Conservation (phyloP, 2,888 invertebrate genomes). For the Melanophora roralis region DNA sequence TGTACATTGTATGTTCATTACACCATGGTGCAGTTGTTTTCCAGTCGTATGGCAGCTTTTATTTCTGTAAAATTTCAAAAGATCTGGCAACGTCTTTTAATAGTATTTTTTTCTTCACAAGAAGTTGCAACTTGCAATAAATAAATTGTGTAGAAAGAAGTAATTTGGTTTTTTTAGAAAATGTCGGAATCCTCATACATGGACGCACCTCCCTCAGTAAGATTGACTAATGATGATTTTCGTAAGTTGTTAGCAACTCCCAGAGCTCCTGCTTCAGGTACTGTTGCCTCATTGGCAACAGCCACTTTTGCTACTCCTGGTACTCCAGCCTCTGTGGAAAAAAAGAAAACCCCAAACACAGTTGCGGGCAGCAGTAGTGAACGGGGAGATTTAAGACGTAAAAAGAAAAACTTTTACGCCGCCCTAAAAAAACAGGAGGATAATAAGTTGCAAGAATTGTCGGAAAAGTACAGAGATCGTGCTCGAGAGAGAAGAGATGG, state of each 20-base stretch:
- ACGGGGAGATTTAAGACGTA: slow-evolving; percentile 89
- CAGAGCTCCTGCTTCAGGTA: slow-evolving; percentile 81
- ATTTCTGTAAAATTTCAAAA: not conserved
- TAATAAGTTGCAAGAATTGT: slow-evolving; percentile 94
- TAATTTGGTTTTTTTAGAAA: no score
- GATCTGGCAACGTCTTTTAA: not conserved
- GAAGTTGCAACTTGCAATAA: no score
- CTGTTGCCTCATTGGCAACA: slow-evolving; percentile 66
- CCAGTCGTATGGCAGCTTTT: no score
- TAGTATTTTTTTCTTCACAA: not conserved
- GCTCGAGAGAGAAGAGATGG: slow-evolving; percentile 95
- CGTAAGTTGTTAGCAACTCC: slow-evolving; percentile 97
- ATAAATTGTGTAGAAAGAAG: slow-evolving; percentile 27
- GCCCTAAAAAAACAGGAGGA: slow-evolving; percentile 96
- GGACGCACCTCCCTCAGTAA: slow-evolving; percentile 82
- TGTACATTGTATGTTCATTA: no score
- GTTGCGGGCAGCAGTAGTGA: slow-evolving; percentile 78
- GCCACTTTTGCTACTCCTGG: slow-evolving; percentile 66
- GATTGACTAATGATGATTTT: slow-evolving; percentile 97
- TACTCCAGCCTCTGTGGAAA: slow-evolving; percentile 64
- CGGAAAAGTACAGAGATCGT: slow-evolving; percentile 94
- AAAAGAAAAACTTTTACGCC: slow-evolving; percentile 97
- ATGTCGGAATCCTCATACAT: slow-evolving; percentile 69
- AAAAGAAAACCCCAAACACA: slow-evolving; percentile 67
- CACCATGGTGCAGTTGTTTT: no score